Base-by-base conservation (phyloP, 2,888 invertebrate genomes). In the Ypsolopha scabrella region DNA sequence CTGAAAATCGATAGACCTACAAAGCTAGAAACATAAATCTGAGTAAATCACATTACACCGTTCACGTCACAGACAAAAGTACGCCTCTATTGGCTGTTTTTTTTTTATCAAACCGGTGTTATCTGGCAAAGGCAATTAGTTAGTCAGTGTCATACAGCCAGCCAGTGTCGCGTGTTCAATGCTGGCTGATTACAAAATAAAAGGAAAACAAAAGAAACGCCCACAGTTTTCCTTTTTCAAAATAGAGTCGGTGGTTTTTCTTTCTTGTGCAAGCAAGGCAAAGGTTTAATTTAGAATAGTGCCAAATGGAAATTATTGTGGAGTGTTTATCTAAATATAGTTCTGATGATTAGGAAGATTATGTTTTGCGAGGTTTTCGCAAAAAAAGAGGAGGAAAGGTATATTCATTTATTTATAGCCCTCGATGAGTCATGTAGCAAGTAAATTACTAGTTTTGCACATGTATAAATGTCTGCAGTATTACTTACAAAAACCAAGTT, bases 101-200 rank as follows among this genome's bases (percentile, higher is more conserved):
- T 63, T 65, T 65, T 74, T 77, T 78, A 77, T 75, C 76, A 71
- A 53, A 24, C 24, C 58, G 51, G 53, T 60, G 66, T 76, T 78
- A 76, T 77, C 76, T 76, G 60, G 60, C 63, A 63, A 61, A 59
- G 64, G 67, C 71, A 77, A 78, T 79, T 79, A 79, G 75, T 76
- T 69, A 67, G 64, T 57, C 62, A 57, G 64, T 54, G 63, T 65
- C 69, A 60, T 67, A 70, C 49, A 39, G 10, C 70, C 67, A 67
- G 66, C 62, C 57, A 55, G 61, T 59, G 67, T 63, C 43, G 62
- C 65, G 67, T 60, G 60, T 62, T 58, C 53, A 7, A 43, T 49
- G 37, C 37, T 47, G 11, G 13, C 11, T 14, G 9, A 37, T 14
- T 47, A 13, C 37, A 14, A 47, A 37, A 37, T n/a, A 43, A 11